Evolutionary conservation across 2,888 invertebrate genomes (phyloP), one percentile per base, ranked within the genome.

Genomic region (Euplagia quadripunctaria): DNA sequence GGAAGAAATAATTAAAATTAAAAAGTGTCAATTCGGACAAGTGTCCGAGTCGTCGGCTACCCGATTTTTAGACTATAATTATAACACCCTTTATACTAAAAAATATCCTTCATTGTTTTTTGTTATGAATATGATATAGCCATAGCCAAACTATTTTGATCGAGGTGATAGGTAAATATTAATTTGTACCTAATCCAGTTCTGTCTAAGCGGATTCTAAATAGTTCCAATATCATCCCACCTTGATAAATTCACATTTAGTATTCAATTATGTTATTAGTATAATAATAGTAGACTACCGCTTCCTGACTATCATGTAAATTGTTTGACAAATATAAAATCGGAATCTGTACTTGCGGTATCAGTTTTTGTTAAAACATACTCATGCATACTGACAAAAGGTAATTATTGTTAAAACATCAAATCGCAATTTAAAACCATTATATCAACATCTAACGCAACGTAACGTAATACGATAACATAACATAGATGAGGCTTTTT

Each of bases 291-390:
- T 80, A 82, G 77, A 85, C 81, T 83, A 77, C 77, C 79, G 85
- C 91, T 94, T 94, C 95, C 94, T 93, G 90, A 79, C 88, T 90
- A 90, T 91, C 88, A 83, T 90, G 93, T 90, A 94, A 93, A 93
- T 83, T 90, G 85, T 85, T 88, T 85, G 89, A 90, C 91, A 93
- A 93, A 93, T 88, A 91, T 82, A 82, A 86, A 83, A 82, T 87
- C 88, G 88, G 88, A 88, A 82, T 87, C 85, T 86, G 82, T 86
- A 85, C 79, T 79, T 82, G 85, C 90, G 90, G 89, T 88, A 92
- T 92, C 89, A 87, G 86, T 75, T 78, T 73, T 80, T 80, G 75
- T 81, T 80, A 70, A 77, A 80, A 82, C 77, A 79, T 75, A 52
- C 61, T 89, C 88, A 92, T 46, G 4, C 42, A 93, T 91, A 42